These are phyloP conservation scores for Halcyon smyrnensis DNA, from an alignment of 2,797 vertebrate species.

Conservation along the genomic window DNA sequence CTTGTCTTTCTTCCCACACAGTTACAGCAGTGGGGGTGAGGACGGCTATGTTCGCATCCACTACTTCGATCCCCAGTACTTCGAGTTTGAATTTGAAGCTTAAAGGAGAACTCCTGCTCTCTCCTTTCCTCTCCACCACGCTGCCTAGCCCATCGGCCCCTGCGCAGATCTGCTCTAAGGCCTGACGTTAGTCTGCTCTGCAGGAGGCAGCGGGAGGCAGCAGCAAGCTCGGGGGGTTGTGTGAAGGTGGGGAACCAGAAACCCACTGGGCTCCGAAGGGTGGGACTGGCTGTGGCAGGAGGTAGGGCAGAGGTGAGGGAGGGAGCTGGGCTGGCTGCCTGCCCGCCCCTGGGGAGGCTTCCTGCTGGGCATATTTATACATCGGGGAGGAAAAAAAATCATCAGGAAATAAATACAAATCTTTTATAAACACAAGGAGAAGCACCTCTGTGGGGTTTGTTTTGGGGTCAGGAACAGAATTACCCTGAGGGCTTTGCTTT, in stretches of 20 bases:
- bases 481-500: neutral
- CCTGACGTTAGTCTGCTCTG: neutral
- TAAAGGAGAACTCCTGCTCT: slow-evolving; percentile 20
- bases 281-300: neutral
- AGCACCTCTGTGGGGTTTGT: neutral
- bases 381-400: neutral
- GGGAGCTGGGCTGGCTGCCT: neutral
- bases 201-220: neutral
- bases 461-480: neutral
- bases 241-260: neutral
- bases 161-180: neutral
- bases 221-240: neutral
- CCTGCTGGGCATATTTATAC: slow-evolving; percentile 30
- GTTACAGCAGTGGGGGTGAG: slow-evolving; percentile 97
- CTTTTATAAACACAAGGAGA: slow-evolving; percentile 7
- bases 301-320: neutral
- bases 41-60: slow-evolving; percentile 97
- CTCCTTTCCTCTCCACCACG: neutral
- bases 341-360: neutral
- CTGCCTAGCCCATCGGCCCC: neutral
- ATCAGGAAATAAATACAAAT: slow-evolving; percentile 35
- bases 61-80: slow-evolving; percentile 96
- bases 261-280: neutral
- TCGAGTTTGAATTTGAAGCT: slow-evolving; percentile 95
- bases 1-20: slow-evolving; percentile 77